Evolutionary conservation across 2,797 vertebrate genomes (phyloP).

Genomic region (Molossus alvarezi): DNA sequence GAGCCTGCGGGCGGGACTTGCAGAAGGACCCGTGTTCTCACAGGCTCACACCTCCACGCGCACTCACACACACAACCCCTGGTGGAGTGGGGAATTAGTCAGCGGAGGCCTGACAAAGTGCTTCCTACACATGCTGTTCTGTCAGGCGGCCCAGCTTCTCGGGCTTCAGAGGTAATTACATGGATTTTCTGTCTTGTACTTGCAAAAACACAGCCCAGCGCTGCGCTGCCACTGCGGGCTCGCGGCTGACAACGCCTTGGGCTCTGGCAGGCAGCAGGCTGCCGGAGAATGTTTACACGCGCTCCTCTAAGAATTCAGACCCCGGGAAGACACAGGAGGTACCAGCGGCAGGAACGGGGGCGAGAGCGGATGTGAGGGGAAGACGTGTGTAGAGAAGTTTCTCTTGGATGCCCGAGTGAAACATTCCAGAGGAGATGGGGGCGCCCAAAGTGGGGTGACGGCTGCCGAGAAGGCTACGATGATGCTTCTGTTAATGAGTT

Average conservation of each 20-base stretch:
- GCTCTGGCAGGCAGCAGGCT: conserved; percentile 92
- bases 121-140: conserved; percentile 96
- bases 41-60: not conserved
- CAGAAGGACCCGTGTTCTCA: not conserved
- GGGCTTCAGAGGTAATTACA: conserved; percentile 99
- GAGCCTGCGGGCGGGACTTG: conserved; percentile 67
- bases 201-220: conserved; percentile 98
- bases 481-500: conserved; percentile 4
- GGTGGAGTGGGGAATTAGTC: conserved; percentile 91
- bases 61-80: conserved; percentile 67
- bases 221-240: conserved; percentile 94
- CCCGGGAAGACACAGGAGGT: conserved; percentile 80
- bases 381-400: not conserved
- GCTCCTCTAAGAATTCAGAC: conserved; percentile 89
- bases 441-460: not conserved
- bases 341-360: conserved; percentile 48
- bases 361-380: not conserved
- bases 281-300: conserved; percentile 89
- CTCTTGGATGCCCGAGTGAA: conserved; percentile 20
- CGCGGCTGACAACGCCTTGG: conserved; percentile 94
- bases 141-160: conserved; percentile 96
- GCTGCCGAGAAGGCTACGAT: not conserved
- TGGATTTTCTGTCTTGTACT: conserved; percentile 99
- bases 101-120: conserved; percentile 94
- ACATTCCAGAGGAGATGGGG: not conserved